Evolutionary conservation across 2,797 vertebrate genomes (phyloP).

Genomic region (Lepilemur ruficaudatus): DNA sequence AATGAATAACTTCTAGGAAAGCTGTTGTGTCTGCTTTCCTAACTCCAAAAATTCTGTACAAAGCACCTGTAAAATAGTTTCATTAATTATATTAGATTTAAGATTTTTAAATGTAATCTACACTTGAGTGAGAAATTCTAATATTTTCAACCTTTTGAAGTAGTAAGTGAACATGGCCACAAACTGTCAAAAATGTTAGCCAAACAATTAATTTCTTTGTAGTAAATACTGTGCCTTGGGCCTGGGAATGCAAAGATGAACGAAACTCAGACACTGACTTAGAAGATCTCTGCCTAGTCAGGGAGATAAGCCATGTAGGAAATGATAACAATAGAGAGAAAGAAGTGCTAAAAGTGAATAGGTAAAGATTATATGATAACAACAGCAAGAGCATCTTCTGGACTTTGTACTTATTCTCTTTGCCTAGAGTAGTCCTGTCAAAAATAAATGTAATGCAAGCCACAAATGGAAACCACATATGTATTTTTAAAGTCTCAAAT

Average conservation of each 20-base stretch:
- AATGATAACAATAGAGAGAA: neutral
- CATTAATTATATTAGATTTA: neutral
- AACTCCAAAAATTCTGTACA: neutral
- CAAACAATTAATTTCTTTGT: neutral
- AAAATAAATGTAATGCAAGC: neutral
- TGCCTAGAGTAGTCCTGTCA: neutral
- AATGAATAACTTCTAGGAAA: neutral
- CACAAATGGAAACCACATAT: neutral
- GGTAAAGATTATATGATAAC: neutral
- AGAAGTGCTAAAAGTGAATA: neutral
- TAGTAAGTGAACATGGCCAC: neutral
- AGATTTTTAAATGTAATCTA: neutral
- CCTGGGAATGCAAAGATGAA: neutral
- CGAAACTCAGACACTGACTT: neutral
- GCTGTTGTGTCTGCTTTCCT: neutral
- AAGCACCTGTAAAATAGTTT: neutral
- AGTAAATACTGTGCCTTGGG: neutral
- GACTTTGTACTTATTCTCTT: neutral
- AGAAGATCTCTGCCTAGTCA: neutral
- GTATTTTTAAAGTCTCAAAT: neutral
- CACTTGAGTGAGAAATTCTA: neutral
- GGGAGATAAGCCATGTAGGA: neutral
- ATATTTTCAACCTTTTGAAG: neutral
- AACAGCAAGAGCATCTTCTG: neutral
- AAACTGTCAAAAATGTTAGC: neutral